Evolutionary conservation across 2,888 invertebrate species (phyloP), one percentile per base, ranked within the genome.

Genomic region (Melieria picta): DNA sequence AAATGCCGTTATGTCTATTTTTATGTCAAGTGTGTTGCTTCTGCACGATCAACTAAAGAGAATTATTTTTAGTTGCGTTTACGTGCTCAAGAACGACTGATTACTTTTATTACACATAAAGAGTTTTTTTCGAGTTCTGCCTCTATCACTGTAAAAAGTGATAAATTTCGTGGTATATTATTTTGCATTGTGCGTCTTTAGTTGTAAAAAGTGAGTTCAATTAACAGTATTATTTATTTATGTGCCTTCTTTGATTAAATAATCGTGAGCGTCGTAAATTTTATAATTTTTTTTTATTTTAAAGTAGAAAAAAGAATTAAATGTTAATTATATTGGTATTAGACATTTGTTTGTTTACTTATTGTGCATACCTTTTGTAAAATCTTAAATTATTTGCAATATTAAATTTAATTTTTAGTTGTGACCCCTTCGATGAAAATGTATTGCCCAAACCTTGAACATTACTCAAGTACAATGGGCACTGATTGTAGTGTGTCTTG

Each of bases 371-470:
- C 62, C 62, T 42, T 62, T 62, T 64, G 64, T 64, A 64, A 64
- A 64, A 64, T 64, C 52, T 50, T 64, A 55, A 50, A 64, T 65
- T 58, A 64, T 70, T 71, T 71, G 61, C 71, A 65, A 71, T 66
- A 71, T 50, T 65, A 65, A 71, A 71, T 71, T 71, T 52, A 65
- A 65, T 65, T 71, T 71, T 66, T 71, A 71, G 71, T 66, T 66
- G 66, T 47, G 66, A 56, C 48, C 63, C 61, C 43, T 71, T 66
- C 66, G 66, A 71, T 66, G 57, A 71, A 66, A 66, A 71, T 71
- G 66, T 58, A 45, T 48, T 62, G 63, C 57, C 63, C 58, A 88
- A 71, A 62, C 60, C 65, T 70, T 64, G 69, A 64, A 56, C 69
- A 69, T 69, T 64, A 69, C 64, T 69, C 64, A 69, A 57, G 46